A percentile compares a stretch with the other conserved stretches of the same genome.
Conservation (phyloP, 1,140 invertebrate genomes). For the Batillaria attramentaria region DNA sequence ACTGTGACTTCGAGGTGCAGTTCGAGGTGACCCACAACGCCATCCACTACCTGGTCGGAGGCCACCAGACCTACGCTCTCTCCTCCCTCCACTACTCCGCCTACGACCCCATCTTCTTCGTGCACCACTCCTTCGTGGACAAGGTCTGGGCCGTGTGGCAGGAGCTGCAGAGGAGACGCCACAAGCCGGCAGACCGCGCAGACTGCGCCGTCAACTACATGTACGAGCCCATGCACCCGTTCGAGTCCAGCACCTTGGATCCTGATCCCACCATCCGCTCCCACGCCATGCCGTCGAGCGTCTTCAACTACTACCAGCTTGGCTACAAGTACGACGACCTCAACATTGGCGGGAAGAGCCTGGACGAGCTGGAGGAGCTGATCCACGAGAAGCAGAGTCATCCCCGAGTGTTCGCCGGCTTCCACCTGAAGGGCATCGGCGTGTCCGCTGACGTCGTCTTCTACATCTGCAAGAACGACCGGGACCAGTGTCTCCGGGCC, state of each 20-base stretch:
- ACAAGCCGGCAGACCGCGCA: slow-evolving; percentile 31
- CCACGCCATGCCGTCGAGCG: slow-evolving; percentile 38
- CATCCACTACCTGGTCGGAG: slow-evolving; percentile 45
- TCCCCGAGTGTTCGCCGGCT: slow-evolving; percentile 43
- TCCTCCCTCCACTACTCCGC: slow-evolving; percentile 41
- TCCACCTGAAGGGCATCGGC: slow-evolving; percentile 38
- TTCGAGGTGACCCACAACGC: slow-evolving; percentile 48
- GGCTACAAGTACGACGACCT: slow-evolving; percentile 39
- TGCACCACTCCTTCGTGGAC: slow-evolving; percentile 40
- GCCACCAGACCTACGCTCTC: slow-evolving; percentile 35
- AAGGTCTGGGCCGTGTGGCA: slow-evolving; percentile 49
- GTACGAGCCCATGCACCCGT: slow-evolving; percentile 41
- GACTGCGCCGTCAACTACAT: slow-evolving; percentile 46
- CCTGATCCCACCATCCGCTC: slow-evolving; percentile 16
- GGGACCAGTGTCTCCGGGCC: neutral
- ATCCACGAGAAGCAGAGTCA: slow-evolving; percentile 26
- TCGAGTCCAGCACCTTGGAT: slow-evolving; percentile 31
- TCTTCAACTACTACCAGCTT: slow-evolving; percentile 44
- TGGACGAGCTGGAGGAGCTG: slow-evolving; percentile 33
- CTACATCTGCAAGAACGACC: slow-evolving; percentile 24
- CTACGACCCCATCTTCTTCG: slow-evolving; percentile 43
- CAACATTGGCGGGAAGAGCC: slow-evolving; percentile 18
- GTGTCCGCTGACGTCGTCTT: slow-evolving; percentile 39
- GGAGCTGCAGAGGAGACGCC: slow-evolving; percentile 45
- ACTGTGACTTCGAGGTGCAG: slow-evolving; percentile 49